Base-by-base conservation (phyloP, 2,797 vertebrate species). In the Pseudomugil gertrudae region DNA sequence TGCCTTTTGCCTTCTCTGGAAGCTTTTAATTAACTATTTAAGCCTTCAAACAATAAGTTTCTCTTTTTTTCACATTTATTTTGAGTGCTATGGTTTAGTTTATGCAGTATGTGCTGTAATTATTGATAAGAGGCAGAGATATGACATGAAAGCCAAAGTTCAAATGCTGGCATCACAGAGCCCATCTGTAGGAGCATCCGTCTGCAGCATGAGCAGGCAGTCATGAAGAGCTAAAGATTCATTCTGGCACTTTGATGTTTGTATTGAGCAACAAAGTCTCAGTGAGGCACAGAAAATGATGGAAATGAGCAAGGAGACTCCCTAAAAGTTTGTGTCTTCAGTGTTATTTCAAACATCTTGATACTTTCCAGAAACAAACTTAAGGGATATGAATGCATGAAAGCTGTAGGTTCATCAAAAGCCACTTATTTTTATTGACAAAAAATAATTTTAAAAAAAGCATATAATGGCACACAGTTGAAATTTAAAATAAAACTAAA, bases 221-320 rank as follows among this genome's bases (percentile, higher is more conserved):
- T 72, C 63, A 57, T 5, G 38, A 57, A 21, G 47, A 33, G 4
- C 14, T 21, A 33, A 65, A 71, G 78, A 38, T 72, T 83, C 56
- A 52, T 30, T 43, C 65, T 43, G 1, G 0, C 56, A 33, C 78
- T 89, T 86, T 87, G 71, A 89, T 83, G 76, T 80, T 74, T 40
- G 24, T n/a, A 81, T 84, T 85, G 63, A 84, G 66, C 68, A 47
- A 1, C n/a, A 33, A 29, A 40, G 60, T 74, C 69, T 70, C 54
- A 30, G 58, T 27, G 58, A 78, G 58, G 56, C 51, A 15, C 29
- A 3, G 50, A 60, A 69, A 79, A 36, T 19, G 40, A 68, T 66
- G 32, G 0, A 57, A 57, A 29, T 48, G 55, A 61, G 56, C 32
- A 15, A 43, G 38, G 72, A 72, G 72, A 19, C 30, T 27, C 52